A percentile compares a stretch with the other conserved stretches of the same genome.
Evolutionary conservation across 2,113 vertebrate genomes (phyloP).

Genomic region (Pholis gunnellus): DNA sequence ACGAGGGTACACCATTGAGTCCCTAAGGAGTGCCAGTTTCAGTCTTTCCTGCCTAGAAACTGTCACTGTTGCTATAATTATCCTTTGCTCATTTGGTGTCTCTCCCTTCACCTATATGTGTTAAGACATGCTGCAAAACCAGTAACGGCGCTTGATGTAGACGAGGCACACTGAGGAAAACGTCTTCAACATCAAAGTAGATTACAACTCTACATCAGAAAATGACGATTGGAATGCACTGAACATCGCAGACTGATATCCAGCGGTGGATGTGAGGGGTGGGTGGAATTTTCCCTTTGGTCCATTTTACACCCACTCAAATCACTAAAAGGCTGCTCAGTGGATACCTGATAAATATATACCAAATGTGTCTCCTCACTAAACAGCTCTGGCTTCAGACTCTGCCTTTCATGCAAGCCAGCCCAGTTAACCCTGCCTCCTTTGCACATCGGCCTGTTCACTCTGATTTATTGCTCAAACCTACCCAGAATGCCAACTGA

Average conservation of each 20-base stretch:
- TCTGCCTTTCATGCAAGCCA: conserved; percentile 40
- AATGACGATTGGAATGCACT: background rate
- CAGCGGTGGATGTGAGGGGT: conserved; percentile 12
- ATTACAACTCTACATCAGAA: conserved; percentile 6
- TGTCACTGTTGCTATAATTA: conserved; percentile 25
- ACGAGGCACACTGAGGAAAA: conserved; percentile 6
- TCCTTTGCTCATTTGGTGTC: background rate
- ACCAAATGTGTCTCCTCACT: conserved; percentile 48
- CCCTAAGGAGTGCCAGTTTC: background rate
- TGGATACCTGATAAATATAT: conserved; percentile 59
- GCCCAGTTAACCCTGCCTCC: conserved; percentile 52
- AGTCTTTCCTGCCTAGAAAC: conserved; percentile 11
- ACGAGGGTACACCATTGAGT: background rate
- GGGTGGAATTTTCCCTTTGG: conserved; percentile 42
- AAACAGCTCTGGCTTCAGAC: conserved; percentile 53
- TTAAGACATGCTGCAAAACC: background rate
- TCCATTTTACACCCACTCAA: conserved; percentile 42
- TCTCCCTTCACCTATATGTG: background rate
- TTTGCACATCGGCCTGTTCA: conserved; percentile 22
- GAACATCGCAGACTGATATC: conserved; percentile 27
- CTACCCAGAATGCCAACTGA: conserved; percentile 24
- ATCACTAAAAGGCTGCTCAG: conserved; percentile 45
- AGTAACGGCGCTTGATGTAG: background rate
- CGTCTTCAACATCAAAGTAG: conserved; percentile 6
- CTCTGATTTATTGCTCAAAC: conserved; percentile 40